Percentiles rank a stretch among this genome's conserved stretches.
Conservation (phyloP, 2,888 invertebrate genomes). For the Troides oblongomaculatus region DNA sequence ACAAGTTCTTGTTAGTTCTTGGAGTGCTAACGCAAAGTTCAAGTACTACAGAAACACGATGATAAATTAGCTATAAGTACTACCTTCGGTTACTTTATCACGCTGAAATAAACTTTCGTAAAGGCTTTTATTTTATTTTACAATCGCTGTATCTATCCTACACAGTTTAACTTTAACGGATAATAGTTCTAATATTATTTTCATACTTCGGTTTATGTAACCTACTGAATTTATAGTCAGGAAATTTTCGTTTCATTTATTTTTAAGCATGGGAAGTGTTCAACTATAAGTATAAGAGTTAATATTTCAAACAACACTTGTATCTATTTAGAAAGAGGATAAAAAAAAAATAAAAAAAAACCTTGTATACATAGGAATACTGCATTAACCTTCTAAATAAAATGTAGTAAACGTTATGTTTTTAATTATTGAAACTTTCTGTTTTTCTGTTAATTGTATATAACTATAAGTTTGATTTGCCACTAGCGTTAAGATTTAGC, state of each 20-base stretch:
- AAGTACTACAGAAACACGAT: not conserved
- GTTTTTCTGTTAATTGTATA: constrained; percentile 41
- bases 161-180: constrained; percentile 19
- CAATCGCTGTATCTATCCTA: constrained; percentile 14
- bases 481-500: constrained; percentile 70
- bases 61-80: constrained; percentile 19
- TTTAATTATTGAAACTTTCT: not conserved
- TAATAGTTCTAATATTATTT: not conserved
- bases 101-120: constrained; percentile 3
- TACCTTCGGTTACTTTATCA: constrained; percentile 16
- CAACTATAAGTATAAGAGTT: not conserved
- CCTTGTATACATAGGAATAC: not conserved
- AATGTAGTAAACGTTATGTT: not conserved
- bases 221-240: constrained; percentile 19
- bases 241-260: constrained; percentile 18
- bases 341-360: not conserved
- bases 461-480: constrained; percentile 50
- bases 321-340: not conserved
- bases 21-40: constrained; percentile 1
- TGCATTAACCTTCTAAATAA: not conserved
- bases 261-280: not conserved
- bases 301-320: not conserved
- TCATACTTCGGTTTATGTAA: constrained; percentile 12
- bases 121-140: constrained; percentile 3
- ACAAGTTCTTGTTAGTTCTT: not conserved